Conservation (phyloP, 2,113 vertebrate species). For the Myotis yumanensis region DNA sequence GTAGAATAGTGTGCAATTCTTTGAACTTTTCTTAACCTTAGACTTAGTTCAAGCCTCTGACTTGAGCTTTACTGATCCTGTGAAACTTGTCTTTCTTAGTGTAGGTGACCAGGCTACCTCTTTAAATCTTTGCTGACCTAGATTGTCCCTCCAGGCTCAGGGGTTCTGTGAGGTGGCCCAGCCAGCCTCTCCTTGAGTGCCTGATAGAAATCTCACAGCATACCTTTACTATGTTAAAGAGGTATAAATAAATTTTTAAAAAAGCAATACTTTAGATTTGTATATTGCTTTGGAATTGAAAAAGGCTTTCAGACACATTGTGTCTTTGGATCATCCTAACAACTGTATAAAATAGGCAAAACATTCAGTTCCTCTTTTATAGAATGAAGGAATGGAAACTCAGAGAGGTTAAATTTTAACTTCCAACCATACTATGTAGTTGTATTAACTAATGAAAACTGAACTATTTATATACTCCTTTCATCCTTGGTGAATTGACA, state of each 20-base stretch:
- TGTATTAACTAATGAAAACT: background rate
- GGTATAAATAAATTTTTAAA: background rate
- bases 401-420: background rate
- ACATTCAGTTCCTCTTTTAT: background rate
- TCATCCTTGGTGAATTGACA: slow-evolving; percentile 1
- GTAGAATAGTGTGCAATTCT: background rate
- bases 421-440: background rate
- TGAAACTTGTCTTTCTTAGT: slow-evolving; percentile 14
- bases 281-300: background rate
- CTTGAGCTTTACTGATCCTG: background rate
- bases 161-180: background rate
- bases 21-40: background rate
- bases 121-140: background rate
- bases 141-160: background rate
- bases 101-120: background rate
- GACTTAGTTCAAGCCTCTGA: background rate
- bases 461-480: background rate
- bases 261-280: background rate
- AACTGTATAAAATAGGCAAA: background rate
- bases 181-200: background rate
- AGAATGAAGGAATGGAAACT: background rate
- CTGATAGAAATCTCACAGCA: background rate
- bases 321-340: background rate
- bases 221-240: background rate
- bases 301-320: background rate